A percentile compares a stretch with the other conserved stretches of the same genome.
Conservation (phyloP, 2,797 vertebrate genomes). For the Hydrolagus colliei region DNA sequence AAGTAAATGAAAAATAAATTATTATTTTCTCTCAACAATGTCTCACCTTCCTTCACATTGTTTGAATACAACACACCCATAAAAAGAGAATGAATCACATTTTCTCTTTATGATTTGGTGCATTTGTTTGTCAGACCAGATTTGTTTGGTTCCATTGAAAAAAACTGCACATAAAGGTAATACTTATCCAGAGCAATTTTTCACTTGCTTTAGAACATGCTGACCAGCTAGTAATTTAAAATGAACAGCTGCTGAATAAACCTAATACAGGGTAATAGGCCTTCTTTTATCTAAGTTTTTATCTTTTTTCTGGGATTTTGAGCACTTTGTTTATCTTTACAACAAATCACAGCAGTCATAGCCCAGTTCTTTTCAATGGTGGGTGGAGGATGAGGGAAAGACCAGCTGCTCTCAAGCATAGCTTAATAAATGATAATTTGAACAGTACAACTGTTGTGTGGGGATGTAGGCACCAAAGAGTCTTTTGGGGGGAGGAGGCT, state of each 20-base stretch:
- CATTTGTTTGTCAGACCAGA: background rate
- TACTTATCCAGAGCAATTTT: background rate
- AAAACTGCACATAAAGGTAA: background rate
- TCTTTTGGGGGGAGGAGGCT: constrained; percentile 32
- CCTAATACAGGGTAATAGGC: background rate
- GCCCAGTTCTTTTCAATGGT: constrained; percentile 44
- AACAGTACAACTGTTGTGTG: constrained; percentile 58
- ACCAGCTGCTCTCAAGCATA: constrained; percentile 45
- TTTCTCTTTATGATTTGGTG: background rate
- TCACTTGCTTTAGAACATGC: background rate
- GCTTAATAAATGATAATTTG: constrained; percentile 47
- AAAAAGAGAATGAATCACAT: background rate
- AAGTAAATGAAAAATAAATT: no score
- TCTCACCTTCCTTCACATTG: no score
- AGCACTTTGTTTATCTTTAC: constrained; percentile 50
- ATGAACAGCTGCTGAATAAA: background rate
- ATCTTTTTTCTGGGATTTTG: constrained; percentile 26
- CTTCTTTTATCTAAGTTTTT: background rate
- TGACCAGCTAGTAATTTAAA: background rate
- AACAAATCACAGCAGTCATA: constrained; percentile 52
- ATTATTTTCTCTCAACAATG: no score
- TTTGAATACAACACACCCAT: no score
- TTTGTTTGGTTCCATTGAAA: background rate
- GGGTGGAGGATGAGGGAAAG: constrained; percentile 38
- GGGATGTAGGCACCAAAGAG: constrained; percentile 42